Evolutionary conservation across 2,888 invertebrate species (phyloP).

Genomic region (Sinelater perroti): DNA sequence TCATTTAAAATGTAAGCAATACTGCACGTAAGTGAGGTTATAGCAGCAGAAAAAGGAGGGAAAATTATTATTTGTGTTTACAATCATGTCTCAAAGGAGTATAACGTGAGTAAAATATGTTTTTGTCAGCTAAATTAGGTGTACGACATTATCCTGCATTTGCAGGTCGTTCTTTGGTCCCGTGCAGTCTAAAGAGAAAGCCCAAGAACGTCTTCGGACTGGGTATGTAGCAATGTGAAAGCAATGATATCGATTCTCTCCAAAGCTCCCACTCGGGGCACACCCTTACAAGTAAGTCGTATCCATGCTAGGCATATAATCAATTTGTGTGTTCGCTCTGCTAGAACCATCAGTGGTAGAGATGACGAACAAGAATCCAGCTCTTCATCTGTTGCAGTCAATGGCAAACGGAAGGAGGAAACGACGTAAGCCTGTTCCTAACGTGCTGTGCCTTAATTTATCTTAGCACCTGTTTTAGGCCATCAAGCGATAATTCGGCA

Average conservation of each 20-base stretch:
- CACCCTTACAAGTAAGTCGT: too few species aligned
- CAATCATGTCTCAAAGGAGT: conserved; percentile 53
- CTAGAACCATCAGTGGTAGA: background rate
- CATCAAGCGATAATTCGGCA: too few species aligned
- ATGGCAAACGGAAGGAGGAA: background rate
- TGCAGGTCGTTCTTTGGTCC: conserved; percentile 29
- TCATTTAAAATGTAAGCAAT: too few species aligned
- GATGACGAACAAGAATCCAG: background rate
- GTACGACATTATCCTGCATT: background rate
- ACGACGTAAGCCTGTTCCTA: background rate
- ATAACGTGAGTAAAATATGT: conserved; percentile 52
- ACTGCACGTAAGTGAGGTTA: too few species aligned
- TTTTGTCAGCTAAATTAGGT: background rate
- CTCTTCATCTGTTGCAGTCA: background rate
- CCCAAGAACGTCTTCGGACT: background rate
- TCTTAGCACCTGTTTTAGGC: background rate
- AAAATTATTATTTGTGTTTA: conserved; percentile 12
- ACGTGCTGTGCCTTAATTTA: background rate
- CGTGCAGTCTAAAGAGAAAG: conserved; percentile 5
- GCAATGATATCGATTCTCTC: too few species aligned
- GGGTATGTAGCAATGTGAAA: conserved; percentile 18
- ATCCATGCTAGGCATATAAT: background rate
- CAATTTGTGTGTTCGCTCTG: conserved; percentile 5
- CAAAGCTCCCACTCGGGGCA: too few species aligned
- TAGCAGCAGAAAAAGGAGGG: conserved; percentile 28